Conservation (phyloP, 2,113 vertebrate genomes). For the Urocolius indicus region DNA sequence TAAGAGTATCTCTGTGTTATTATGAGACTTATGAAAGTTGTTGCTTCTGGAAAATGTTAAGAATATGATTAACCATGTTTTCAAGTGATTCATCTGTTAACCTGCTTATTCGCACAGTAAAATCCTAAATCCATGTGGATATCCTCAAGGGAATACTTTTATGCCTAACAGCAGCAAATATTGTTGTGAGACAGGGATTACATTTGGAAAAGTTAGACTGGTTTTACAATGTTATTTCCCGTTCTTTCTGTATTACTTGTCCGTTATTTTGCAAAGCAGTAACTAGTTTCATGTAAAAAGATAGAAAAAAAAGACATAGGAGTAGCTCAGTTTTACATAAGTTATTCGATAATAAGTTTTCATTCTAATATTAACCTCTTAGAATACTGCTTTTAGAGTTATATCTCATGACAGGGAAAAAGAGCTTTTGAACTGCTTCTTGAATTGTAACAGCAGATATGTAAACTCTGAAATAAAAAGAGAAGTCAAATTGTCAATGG, state of each 20-base stretch:
- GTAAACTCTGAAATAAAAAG: neutral
- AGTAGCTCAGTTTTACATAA: neutral
- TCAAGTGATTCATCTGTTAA: neutral
- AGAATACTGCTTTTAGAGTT: neutral
- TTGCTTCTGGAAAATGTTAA: neutral
- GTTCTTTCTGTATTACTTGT: neutral
- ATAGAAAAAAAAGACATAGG: neutral
- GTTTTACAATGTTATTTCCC: neutral
- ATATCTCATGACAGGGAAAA: neutral
- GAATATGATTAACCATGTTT: neutral
- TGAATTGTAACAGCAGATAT: neutral
- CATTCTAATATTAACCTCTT: neutral
- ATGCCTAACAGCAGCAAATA: too few species aligned
- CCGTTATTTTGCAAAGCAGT: neutral
- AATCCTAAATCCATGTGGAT: neutral
- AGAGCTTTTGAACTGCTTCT: neutral
- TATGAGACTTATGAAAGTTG: neutral
- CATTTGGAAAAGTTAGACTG: neutral
- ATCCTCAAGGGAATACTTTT: neutral
- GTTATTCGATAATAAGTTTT: neutral
- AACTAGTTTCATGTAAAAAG: neutral
- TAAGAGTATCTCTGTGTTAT: neutral
- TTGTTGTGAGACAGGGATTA: neutral
- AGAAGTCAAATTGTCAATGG: neutral
- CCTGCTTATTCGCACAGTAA: neutral